A percentile compares a stretch with the other conserved stretches of the same genome.
Evolutionary conservation across 2,888 invertebrate genomes (phyloP).

Genomic region (Adela reaumurella): DNA sequence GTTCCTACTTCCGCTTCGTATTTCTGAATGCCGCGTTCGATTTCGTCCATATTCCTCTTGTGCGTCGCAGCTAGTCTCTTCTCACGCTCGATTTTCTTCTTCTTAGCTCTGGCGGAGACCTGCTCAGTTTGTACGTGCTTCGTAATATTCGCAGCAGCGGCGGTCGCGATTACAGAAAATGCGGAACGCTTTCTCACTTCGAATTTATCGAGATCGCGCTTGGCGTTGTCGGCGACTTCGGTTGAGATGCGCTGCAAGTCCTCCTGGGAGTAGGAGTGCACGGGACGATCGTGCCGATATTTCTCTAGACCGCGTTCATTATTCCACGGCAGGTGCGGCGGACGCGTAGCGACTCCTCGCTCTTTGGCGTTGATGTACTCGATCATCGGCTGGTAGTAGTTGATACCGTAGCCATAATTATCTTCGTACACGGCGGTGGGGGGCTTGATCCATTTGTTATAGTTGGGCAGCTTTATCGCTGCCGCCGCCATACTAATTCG

Average conservation of each 20-base stretch:
- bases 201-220: slow-evolving; percentile 60
- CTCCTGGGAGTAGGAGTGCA: slow-evolving; percentile 63
- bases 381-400: slow-evolving; percentile 85
- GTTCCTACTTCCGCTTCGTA: slow-evolving; percentile 43
- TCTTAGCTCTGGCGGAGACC: slow-evolving; percentile 41
- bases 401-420: slow-evolving; percentile 80
- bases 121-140: slow-evolving; percentile 61
- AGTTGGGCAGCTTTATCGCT: slow-evolving; percentile 41
- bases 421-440: slow-evolving; percentile 71
- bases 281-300: slow-evolving; percentile 61
- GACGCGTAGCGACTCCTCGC: slow-evolving; percentile 31
- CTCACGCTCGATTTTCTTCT: slow-evolving; percentile 39
- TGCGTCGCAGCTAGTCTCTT: slow-evolving; percentile 36
- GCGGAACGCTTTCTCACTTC: slow-evolving; percentile 59
- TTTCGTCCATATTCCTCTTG: slow-evolving; percentile 42
- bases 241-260: slow-evolving; percentile 65
- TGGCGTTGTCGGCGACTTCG: slow-evolving; percentile 66
- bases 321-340: slow-evolving; percentile 71
- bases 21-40: slow-evolving; percentile 31
- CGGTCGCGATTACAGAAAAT: slow-evolving; percentile 60
- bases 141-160: slow-evolving; percentile 59
- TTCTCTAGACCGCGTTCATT: slow-evolving; percentile 67
- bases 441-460: slow-evolving; percentile 51
- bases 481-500: slow-evolving; percentile 36
- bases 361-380: slow-evolving; percentile 75